Conservation (phyloP, 2,888 invertebrate species). For the Andrena bicolor region DNA sequence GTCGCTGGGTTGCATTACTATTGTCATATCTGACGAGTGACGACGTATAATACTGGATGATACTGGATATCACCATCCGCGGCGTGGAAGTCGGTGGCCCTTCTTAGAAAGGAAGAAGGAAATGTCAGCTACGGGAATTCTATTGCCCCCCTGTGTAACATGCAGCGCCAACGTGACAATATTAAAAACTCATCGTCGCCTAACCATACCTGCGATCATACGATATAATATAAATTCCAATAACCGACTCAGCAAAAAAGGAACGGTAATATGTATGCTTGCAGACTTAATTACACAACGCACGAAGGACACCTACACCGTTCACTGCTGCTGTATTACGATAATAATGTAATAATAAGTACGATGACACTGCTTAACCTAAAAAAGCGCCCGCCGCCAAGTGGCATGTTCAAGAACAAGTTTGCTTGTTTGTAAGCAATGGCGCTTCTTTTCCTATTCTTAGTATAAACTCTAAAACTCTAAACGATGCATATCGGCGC, state of each 20-base stretch:
- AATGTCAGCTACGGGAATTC: not conserved
- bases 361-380: conserved; percentile 1
- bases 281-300: not conserved
- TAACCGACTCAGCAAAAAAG: not conserved
- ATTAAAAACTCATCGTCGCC: not conserved
- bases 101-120: not conserved
- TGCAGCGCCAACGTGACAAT: not conserved
- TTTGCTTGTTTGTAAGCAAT: not conserved
- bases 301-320: not conserved
- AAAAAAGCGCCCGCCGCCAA: not conserved
- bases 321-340: not conserved
- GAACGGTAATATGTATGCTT: not conserved
- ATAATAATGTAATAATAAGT: conserved; percentile 20
- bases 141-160: not conserved
- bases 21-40: conserved; percentile 6
- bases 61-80: not conserved
- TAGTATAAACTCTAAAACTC: not conserved
- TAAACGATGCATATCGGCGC: not conserved
- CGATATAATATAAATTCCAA: not conserved
- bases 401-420: not conserved
- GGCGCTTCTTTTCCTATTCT: not conserved
- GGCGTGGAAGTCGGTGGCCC: not conserved
- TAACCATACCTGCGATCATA: not conserved
- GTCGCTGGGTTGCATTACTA: not conserved
- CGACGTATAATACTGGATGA: conserved; percentile 16